Percentiles rank a stretch among this genome's conserved stretches.
Evolutionary conservation across 2,113 vertebrate species (phyloP).

Genomic region (Prinia subflava): DNA sequence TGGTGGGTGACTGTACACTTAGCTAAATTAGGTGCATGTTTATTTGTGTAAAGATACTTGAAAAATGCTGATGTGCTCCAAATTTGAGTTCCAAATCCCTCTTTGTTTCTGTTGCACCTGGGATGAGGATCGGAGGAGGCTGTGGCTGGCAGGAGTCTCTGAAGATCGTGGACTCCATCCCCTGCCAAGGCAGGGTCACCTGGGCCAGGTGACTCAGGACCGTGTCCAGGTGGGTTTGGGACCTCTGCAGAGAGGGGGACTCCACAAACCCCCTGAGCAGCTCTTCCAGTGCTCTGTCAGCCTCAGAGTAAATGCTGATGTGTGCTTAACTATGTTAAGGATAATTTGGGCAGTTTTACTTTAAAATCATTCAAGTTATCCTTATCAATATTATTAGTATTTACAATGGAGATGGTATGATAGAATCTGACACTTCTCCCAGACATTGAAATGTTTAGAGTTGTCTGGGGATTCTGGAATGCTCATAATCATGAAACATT

Average conservation of each 20-base stretch:
- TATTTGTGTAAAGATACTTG: not conserved
- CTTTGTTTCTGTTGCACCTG: not conserved
- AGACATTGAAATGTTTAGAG: constrained; percentile 23
- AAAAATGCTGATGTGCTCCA: not conserved
- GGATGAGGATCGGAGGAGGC: not conserved
- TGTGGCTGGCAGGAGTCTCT: not conserved
- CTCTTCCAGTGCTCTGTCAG: not conserved
- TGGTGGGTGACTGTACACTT: not conserved
- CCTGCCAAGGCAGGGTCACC: not conserved
- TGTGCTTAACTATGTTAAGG: not conserved
- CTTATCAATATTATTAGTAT: not conserved
- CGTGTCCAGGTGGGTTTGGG: not conserved
- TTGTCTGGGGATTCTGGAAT: constrained; percentile 1
- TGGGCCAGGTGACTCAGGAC: not conserved
- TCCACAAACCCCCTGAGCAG: too few species aligned
- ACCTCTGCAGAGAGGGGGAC: not conserved
- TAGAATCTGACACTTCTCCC: not conserved
- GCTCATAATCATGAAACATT: not conserved
- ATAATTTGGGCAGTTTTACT: not conserved
- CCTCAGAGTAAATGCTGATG: not conserved
- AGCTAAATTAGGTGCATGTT: rapidly evolving
- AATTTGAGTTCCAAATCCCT: not conserved
- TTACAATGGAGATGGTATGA: not conserved
- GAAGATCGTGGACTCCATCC: not conserved
- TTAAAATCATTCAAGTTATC: not conserved